phyloP scores from a whole-genome alignment of 2,888 invertebrate species.

The Camponotus fellah region DNA sequence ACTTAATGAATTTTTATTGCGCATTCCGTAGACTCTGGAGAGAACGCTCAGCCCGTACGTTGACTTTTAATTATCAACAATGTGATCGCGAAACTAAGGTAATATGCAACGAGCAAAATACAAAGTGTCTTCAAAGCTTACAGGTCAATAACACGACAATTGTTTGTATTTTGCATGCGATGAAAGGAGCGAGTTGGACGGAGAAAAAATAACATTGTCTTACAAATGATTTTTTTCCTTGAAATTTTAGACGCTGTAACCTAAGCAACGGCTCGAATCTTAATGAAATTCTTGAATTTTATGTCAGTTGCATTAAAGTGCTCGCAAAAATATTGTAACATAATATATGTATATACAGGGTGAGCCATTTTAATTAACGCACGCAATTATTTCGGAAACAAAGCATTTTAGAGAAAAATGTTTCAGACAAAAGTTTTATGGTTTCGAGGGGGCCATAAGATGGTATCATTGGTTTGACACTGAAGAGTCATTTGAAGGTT shows the following conservation, averaged over 20 bases:
- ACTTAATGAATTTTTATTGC: not conserved
- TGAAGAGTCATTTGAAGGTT: too few species aligned
- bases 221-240: slow-evolving; percentile 3
- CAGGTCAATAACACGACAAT: slow-evolving; percentile 7
- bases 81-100: not conserved
- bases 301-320: not conserved
- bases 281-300: slow-evolving; percentile 39
- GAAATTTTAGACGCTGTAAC: slow-evolving; percentile 23
- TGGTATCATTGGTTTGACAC: too few species aligned
- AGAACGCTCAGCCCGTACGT: not conserved
- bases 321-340: not conserved
- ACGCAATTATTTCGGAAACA: too few species aligned
- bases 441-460: too few species aligned
- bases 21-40: not conserved
- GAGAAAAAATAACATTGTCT: not conserved
- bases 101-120: slow-evolving; percentile 5
- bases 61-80: slow-evolving; percentile 33
- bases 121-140: not conserved
- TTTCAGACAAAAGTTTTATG: too few species aligned
- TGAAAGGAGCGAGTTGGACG: not conserved
- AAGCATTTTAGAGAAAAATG: too few species aligned
- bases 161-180: not conserved
- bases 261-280: slow-evolving; percentile 18
- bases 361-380: too few species aligned
- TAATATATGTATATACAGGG: not conserved